phyloP scores from a whole-genome alignment of 2,888 invertebrate species.

The Drosophila borealis region DNA sequence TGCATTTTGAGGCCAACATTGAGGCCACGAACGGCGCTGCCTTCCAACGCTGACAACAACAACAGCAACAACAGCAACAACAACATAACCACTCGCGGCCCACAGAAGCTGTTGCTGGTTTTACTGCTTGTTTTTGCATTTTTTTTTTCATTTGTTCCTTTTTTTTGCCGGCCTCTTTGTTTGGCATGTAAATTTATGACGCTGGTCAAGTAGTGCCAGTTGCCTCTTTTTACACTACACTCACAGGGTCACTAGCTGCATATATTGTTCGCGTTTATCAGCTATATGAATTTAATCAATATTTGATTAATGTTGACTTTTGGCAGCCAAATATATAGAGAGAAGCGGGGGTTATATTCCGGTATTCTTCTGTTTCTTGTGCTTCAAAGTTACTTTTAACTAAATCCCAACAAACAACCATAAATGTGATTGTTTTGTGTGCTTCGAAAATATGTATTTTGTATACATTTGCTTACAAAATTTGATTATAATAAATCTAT shows the following conservation, averaged over 20 bases:
- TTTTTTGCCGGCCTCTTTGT: conserved; percentile 58
- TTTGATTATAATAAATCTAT: no score
- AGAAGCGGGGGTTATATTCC: no score
- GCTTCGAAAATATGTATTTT: no score
- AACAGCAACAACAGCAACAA: conserved; percentile 23
- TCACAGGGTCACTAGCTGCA: neutral
- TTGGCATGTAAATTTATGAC: conserved; percentile 74
- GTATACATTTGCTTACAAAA: no score
- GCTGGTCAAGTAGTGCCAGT: conserved; percentile 67
- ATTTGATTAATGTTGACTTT: no score
- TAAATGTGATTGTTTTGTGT: no score
- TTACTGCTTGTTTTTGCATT: conserved; percentile 27
- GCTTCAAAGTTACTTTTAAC: no score
- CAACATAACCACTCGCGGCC: conserved; percentile 44
- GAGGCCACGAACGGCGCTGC: conserved; percentile 76
- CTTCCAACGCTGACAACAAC: conserved; percentile 46
- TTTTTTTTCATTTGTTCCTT: conserved; percentile 5
- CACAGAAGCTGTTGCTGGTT: conserved; percentile 50
- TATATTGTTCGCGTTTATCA: neutral
- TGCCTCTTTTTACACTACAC: conserved; percentile 41
- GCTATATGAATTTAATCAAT: no score
- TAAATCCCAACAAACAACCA: no score
- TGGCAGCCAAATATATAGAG: no score
- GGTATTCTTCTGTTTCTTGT: no score
- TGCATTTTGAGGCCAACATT: conserved; percentile 82